Base-by-base conservation (phyloP, 2,797 vertebrate genomes). In the Argentina silus region DNA sequence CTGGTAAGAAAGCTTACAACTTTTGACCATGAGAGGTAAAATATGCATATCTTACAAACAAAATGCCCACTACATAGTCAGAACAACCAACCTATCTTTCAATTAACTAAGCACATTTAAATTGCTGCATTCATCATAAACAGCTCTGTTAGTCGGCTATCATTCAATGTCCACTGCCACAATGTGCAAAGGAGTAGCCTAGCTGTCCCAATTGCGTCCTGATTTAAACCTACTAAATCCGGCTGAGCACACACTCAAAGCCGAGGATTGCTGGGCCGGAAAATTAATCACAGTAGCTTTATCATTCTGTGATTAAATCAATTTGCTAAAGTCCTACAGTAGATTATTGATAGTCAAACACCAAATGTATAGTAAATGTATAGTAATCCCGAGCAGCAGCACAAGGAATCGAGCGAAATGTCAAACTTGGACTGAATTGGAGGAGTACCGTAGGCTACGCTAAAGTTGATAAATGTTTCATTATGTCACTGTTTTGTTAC, bases 221-320 rank as follows among this genome's bases (percentile, higher is more conserved):
- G 61, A 73, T 66, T 81, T 73, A 72, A 84, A 71, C 62, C 55
- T 47, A 73, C 78, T 81, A 61, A 83, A 82, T 81, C 84, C 76
- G 80, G 81, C 85, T 80, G 81, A 83, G 67, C 53, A 74, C 69
- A 75, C 72, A 86, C 83, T 83, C 79, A 87, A 89, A 88, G 76
- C 88, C 81, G 70, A 74, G 86, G 88, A 88, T 78, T 65, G 66
- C 51, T 75, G 87, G 82, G 83, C 85, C 70, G 59, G 55, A 44
- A 73, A 72, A 79, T 82, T 72, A 85, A 85, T 81, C 76, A 61
- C 51, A 14, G 7, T 45, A 9, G 27, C 73, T 62, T 80, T 17
- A 78, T 83, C 68, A 55, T 68, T 23, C n/a, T 53, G 60, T 17
- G 42, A 64, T 77, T 17, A 68, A 80, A 64, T 48, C 10, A 23